A percentile compares a stretch with the other conserved stretches of the same genome.
phyloP scores from a whole-genome alignment of 1,140 invertebrate genomes.

The Paracyclopina nana region DNA sequence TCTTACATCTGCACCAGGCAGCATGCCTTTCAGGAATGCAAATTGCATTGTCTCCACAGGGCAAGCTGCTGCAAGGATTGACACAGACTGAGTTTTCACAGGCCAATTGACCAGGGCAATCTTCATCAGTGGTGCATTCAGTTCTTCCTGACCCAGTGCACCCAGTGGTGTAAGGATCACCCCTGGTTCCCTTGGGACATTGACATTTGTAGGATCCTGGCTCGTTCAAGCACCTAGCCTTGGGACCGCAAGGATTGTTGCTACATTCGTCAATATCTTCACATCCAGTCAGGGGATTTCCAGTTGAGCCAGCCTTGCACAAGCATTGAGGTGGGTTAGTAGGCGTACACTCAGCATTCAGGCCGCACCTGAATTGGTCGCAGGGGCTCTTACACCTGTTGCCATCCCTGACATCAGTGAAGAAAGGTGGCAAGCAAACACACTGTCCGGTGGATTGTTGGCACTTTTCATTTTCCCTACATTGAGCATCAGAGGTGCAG shows the following conservation, averaged over 20 bases:
- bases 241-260: slow-evolving; percentile 55
- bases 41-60: slow-evolving; percentile 59
- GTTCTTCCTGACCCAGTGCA: slow-evolving; percentile 25
- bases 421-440: slow-evolving; percentile 67
- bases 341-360: slow-evolving; percentile 76
- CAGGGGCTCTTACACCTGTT: slow-evolving; percentile 72
- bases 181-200: slow-evolving; percentile 53
- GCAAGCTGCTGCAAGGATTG: slow-evolving; percentile 50
- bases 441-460: slow-evolving; percentile 73
- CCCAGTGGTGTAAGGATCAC: slow-evolving; percentile 59
- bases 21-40: slow-evolving; percentile 71
- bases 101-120: slow-evolving; percentile 54
- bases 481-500: slow-evolving; percentile 58
- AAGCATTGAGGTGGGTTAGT: slow-evolving; percentile 68
- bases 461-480: slow-evolving; percentile 65
- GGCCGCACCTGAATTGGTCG: slow-evolving; percentile 64
- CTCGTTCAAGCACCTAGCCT: slow-evolving; percentile 64
- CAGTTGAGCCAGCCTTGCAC: slow-evolving; percentile 60
- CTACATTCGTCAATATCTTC: slow-evolving; percentile 54
- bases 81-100: slow-evolving; percentile 49
- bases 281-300: slow-evolving; percentile 43
- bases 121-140: slow-evolving; percentile 44
- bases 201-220: slow-evolving; percentile 47
- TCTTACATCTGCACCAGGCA: slow-evolving; percentile 61
- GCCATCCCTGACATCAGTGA: slow-evolving; percentile 50